Percentiles rank a stretch among this genome's conserved stretches.
Evolutionary conservation across 2,113 vertebrate genomes (phyloP).

Genomic region (Labeo rohita): DNA sequence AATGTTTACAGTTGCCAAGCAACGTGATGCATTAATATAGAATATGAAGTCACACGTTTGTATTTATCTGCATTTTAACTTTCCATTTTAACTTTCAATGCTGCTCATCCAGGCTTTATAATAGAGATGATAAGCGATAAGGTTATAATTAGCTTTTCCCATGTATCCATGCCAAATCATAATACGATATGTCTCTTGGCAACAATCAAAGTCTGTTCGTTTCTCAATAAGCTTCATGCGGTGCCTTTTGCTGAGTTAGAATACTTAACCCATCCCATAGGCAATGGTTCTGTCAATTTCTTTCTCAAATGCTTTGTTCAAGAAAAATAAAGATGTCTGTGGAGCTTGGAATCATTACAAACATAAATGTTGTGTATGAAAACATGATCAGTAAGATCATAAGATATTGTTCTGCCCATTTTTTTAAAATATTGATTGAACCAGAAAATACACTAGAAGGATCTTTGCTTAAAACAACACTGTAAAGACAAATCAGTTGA

Average conservation of each 20-base stretch:
- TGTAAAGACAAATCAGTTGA: too few relatives aligned
- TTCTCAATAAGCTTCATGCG: background rate
- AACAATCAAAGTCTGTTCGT: background rate
- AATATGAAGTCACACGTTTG: background rate
- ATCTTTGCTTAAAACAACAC: background rate
- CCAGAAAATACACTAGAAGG: too few relatives aligned
- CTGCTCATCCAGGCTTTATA: background rate
- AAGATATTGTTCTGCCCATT: background rate
- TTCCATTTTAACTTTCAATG: background rate
- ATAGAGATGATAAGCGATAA: background rate
- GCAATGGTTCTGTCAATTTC: background rate
- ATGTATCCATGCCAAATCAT: background rate
- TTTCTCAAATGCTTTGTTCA: background rate
- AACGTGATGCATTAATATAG: background rate
- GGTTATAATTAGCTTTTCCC: background rate
- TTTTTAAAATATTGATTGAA: background rate
- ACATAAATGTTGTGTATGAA: background rate
- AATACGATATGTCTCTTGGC: conserved; percentile 11
- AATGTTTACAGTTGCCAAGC: background rate
- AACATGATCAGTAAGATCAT: background rate
- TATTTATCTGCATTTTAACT: background rate
- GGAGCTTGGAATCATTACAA: background rate
- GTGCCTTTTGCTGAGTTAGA: background rate
- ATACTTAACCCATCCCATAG: background rate
- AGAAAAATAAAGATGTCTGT: conserved; percentile 5